Percentiles rank a stretch among this genome's conserved stretches.
Conservation (phyloP, 2,113 vertebrate species). For the Anolis sagrei region DNA sequence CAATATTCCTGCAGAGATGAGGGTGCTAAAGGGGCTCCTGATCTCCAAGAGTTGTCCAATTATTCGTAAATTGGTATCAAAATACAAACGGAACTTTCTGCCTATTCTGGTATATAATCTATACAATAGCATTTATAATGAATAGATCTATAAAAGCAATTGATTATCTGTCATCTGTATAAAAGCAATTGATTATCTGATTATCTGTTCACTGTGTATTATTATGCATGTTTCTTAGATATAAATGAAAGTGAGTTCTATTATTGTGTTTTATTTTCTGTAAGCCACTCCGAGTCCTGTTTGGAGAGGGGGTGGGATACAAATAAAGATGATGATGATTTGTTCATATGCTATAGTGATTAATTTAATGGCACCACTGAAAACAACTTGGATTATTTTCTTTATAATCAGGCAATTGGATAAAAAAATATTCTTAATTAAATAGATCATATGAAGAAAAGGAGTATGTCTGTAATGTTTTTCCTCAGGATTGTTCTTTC, state of each 20-base stretch:
- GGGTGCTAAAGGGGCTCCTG: too few species aligned
- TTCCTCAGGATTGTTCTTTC: neutral
- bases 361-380: neutral
- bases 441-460: neutral
- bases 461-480: neutral
- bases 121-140: neutral
- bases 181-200: neutral
- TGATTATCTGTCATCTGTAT: neutral
- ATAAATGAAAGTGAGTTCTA: neutral
- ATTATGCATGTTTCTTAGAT: neutral
- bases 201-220: neutral
- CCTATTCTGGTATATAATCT: neutral
- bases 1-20: too few species aligned
- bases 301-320: too few species aligned
- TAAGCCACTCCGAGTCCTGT: too few species aligned
- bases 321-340: neutral
- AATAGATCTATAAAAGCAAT: neutral
- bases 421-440: conserved; percentile 9
- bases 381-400: neutral
- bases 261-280: too few species aligned
- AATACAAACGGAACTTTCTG: neutral
- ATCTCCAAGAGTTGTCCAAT: too few species aligned
- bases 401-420: neutral
- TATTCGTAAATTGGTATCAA: neutral
- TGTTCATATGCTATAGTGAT: neutral